Conservation (phyloP, 2,113 vertebrate genomes). For the Daubentonia madagascariensis region DNA sequence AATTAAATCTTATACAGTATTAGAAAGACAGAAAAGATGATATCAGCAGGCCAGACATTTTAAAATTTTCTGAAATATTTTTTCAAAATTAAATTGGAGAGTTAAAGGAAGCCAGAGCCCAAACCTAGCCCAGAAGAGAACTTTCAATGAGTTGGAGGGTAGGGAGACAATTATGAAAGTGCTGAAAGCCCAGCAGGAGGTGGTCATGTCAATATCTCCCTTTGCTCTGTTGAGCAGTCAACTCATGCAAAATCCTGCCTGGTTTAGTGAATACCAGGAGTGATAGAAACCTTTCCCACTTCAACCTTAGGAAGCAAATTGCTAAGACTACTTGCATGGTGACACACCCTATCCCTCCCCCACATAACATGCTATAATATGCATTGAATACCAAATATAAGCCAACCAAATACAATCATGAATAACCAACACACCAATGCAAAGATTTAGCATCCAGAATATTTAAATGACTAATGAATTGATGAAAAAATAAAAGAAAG, state of each 20-base stretch:
- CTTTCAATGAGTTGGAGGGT: background rate
- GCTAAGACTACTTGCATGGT: too few species aligned
- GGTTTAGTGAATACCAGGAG: background rate
- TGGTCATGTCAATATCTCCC: background rate
- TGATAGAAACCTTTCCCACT: background rate
- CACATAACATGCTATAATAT: background rate
- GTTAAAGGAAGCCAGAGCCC: background rate
- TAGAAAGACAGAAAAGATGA: background rate
- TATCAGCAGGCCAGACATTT: background rate
- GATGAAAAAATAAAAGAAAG: background rate
- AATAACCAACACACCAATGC: background rate
- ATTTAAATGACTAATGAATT: background rate
- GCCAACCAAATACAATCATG: background rate
- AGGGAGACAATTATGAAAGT: background rate
- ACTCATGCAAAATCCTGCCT: background rate
- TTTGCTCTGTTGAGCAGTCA: background rate
- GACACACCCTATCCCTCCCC: background rate
- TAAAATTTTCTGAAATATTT: background rate
- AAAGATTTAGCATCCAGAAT: background rate
- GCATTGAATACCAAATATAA: background rate
- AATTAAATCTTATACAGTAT: background rate
- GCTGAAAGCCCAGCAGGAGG: background rate
- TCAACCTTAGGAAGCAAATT: background rate
- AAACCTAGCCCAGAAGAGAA: background rate
- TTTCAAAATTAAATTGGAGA: background rate